These are phyloP conservation scores for Myzus persicae DNA, from an alignment of 1,140 invertebrate genomes.

Conservation along the genomic window DNA sequence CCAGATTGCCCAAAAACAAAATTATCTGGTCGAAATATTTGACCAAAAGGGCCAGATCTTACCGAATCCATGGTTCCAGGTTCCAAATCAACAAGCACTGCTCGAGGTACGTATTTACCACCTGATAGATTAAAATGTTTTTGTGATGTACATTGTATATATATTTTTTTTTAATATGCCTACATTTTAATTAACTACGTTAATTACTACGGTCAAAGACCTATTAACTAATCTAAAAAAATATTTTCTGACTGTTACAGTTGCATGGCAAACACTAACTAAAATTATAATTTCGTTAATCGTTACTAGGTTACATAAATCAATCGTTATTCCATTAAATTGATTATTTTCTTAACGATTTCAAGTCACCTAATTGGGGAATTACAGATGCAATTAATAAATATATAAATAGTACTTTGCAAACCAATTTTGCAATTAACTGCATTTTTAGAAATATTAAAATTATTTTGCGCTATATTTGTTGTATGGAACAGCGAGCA, in stretches of 20 bases:
- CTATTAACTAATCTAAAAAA: no score
- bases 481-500: neutral
- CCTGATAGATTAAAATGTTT: constrained; percentile 60
- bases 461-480: neutral
- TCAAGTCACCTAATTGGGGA: no score
- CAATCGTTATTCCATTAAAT: no score
- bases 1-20: constrained; percentile 2
- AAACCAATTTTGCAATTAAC: neutral
- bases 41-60: constrained; percentile 72
- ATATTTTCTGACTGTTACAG: no score
- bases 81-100: constrained; percentile 65
- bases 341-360: no score
- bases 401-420: neutral
- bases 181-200: no score
- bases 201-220: no score
- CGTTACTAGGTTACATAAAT: no score
- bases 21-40: constrained; percentile 68
- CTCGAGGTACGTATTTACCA: constrained; percentile 8
- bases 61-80: constrained; percentile 68
- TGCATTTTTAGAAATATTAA: neutral
- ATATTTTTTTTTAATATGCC: no score
- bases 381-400: no score
- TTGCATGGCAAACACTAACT: no score
- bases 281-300: no score
- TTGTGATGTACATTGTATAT: neutral